These are phyloP conservation scores for Neomorphus geoffroyi DNA, from an alignment of 2,797 vertebrate genomes.

Conservation along the genomic window DNA sequence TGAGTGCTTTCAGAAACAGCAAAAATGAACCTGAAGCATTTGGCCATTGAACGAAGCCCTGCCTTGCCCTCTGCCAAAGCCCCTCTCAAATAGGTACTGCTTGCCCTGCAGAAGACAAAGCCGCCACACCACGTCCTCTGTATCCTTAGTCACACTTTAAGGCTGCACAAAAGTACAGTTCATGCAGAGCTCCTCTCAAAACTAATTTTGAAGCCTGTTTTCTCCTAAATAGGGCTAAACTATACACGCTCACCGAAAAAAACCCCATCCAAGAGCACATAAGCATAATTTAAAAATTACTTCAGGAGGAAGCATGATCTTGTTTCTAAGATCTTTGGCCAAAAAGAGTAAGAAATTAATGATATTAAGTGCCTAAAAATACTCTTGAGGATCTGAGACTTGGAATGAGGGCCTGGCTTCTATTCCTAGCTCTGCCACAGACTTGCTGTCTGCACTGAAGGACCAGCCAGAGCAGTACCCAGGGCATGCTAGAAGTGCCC, in stretches of 20 bases:
- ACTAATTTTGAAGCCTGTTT: not conserved
- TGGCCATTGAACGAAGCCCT: accelerated
- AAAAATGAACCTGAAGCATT: not conserved
- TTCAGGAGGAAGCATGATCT: conserved; percentile 30
- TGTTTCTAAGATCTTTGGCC: conserved; percentile 38
- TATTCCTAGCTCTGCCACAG: conserved; percentile 53
- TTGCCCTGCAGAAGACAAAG: not conserved
- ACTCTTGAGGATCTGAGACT: conserved; percentile 42
- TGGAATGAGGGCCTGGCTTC: conserved; percentile 47
- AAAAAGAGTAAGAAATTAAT: conserved; percentile 61
- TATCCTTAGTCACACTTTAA: not conserved
- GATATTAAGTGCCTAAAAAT: conserved; percentile 64
- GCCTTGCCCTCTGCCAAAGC: not conserved
- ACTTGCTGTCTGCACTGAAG: not conserved
- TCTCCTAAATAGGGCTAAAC: not conserved
- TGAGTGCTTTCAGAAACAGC: not conserved
- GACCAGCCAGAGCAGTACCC: not conserved
- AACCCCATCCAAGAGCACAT: not conserved
- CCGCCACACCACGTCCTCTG: not conserved
- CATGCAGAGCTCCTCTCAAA: not conserved
- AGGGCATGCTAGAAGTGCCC: not conserved
- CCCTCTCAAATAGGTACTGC: not conserved
- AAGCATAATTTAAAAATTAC: not conserved
- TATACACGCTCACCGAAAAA: not conserved
- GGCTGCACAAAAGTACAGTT: not conserved